These are phyloP conservation scores for Noctua janthe DNA, from an alignment of 2,888 invertebrate species.

Conservation along the genomic window DNA sequence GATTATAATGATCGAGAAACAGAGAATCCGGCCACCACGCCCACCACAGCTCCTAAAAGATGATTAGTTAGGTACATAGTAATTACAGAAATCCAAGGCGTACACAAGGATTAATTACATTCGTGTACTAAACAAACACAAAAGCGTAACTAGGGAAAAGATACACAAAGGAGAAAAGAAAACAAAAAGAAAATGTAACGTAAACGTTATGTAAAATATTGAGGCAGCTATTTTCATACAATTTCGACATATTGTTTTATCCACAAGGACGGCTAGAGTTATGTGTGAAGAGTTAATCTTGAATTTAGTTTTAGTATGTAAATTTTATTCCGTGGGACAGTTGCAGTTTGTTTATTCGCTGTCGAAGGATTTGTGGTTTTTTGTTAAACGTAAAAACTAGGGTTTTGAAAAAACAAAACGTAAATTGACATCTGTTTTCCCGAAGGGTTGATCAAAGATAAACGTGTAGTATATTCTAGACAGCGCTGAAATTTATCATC, in stretches of 20 bases:
- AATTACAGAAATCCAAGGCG: background rate
- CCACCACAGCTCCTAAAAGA: background rate
- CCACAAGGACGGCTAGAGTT: background rate
- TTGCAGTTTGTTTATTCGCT: background rate
- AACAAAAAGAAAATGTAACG: slow-evolving; percentile 38
- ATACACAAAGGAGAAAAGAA: slow-evolving; percentile 17
- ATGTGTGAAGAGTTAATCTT: slow-evolving; percentile 4
- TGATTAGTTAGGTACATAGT: background rate
- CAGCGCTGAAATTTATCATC: background rate
- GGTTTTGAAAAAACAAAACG: too few relatives aligned
- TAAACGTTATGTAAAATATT: slow-evolving; percentile 36
- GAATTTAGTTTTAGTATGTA: background rate
- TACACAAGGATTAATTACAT: slow-evolving; percentile 4
- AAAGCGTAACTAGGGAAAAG: background rate
- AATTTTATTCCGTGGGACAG: background rate
- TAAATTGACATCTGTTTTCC: background rate
- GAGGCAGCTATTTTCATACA: slow-evolving; percentile 34
- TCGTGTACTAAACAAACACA: background rate
- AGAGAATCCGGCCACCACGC: background rate
- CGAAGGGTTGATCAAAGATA: background rate
- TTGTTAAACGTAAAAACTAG: background rate
- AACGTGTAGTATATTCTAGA: background rate
- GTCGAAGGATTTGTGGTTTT: background rate
- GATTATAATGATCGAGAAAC: background rate
- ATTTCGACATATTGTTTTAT: slow-evolving; percentile 39